Evolutionary conservation across 1,140 invertebrate genomes (phyloP).

Genomic region (Penaeus chinensis): DNA sequence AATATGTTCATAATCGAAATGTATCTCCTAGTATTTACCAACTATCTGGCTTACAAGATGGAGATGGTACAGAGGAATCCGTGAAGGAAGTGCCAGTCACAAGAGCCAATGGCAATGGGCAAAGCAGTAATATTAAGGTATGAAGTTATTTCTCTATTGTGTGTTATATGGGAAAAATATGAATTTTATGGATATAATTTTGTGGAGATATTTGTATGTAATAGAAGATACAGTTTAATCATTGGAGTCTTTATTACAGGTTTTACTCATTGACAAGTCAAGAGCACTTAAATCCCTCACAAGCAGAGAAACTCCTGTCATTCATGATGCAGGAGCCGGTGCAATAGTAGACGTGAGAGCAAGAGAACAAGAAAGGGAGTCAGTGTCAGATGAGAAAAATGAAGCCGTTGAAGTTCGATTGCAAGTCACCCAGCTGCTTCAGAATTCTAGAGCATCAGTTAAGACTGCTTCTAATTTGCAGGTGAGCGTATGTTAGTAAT

Average conservation of each 20-base stretch:
- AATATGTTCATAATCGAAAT: too few relatives aligned
- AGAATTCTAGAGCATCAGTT: conserved; percentile 21
- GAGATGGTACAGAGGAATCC: too few relatives aligned
- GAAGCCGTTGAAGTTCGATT: conserved; percentile 18
- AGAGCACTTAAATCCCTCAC: conserved; percentile 4
- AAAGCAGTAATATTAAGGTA: too few relatives aligned
- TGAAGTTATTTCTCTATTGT: too few relatives aligned
- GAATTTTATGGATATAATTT: too few relatives aligned
- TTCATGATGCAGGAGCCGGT: conserved; percentile 37
- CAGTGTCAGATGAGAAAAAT: background rate
- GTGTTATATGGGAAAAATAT: too few relatives aligned
- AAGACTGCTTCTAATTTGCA: conserved; percentile 18
- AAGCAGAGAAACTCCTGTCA: conserved; percentile 33
- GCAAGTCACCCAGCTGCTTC: conserved; percentile 32
- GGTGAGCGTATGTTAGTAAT: background rate
- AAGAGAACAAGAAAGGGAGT: background rate
- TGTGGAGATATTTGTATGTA: too few relatives aligned
- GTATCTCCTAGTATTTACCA: too few relatives aligned
- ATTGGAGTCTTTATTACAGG: background rate
- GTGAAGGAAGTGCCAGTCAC: too few relatives aligned
- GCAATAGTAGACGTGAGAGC: conserved; percentile 35
- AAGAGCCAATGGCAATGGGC: too few relatives aligned
- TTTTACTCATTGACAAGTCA: conserved; percentile 36
- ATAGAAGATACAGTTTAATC: too few relatives aligned
- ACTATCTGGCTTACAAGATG: too few relatives aligned